These are phyloP conservation scores for Cheirogaleus major DNA, from an alignment of 2,797 vertebrate species.

Conservation along the genomic window DNA sequence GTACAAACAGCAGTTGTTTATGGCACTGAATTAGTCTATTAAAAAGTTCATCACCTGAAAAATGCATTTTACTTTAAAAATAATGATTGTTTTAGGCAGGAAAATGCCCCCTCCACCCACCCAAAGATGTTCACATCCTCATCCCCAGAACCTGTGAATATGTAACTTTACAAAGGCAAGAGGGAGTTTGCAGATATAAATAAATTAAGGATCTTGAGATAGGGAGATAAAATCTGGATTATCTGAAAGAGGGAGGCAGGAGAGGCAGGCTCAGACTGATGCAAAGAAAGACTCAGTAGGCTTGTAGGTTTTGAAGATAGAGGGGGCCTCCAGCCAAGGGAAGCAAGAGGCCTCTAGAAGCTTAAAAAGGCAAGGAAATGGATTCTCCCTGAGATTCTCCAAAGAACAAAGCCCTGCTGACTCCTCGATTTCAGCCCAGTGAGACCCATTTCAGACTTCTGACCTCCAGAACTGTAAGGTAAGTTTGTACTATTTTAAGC, in stretches of 20 bases:
- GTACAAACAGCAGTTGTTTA: background rate
- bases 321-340: background rate
- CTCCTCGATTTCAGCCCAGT: background rate
- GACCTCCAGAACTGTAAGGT: background rate
- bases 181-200: background rate
- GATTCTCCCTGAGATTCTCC: background rate
- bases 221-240: background rate
- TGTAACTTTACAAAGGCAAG: background rate
- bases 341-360: background rate
- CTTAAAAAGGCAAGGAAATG: background rate
- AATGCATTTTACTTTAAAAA: conserved; percentile 46
- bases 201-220: conserved; percentile 10
- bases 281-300: background rate
- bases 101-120: background rate
- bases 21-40: background rate
- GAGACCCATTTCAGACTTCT: background rate
- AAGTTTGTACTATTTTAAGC: background rate
- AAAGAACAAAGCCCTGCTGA: background rate
- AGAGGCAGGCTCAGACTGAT: background rate
- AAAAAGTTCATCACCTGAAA: conserved; percentile 15
- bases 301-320: background rate
- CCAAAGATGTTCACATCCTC: background rate
- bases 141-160: background rate
- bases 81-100: background rate
- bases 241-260: background rate